Evolutionary conservation across 2,113 vertebrate species (phyloP), one percentile per base, ranked within the genome.

Genomic region (Oncorhynchus gorbuscha): DNA sequence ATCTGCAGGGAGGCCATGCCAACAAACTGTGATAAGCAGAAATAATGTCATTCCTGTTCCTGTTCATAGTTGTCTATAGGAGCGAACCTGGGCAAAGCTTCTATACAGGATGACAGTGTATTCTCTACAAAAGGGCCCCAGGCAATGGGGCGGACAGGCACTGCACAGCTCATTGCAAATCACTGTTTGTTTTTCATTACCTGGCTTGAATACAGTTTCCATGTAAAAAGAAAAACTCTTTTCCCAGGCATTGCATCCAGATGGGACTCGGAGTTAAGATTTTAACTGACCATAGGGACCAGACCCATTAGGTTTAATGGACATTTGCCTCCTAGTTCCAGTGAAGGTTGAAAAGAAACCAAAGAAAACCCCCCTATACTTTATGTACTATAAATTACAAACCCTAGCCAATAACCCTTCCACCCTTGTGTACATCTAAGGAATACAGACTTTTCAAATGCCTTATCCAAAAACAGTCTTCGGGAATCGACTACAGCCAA

Each of bases 111-210:
- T 79, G 79, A 84, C 84, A 81, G 69, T 18, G 83, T 78, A 73
- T 49, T 74, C 77, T 76, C 6, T 4, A 12, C 32, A 74, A 67
- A 82, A 73, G 20, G 73, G 81, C 73, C 78, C 45, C 24, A 9
- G 81, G 75, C 75, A 69, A 86, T 55, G 84, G 83, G 76, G 79
- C 73, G 28, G 83, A 79, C 67, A 80, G 75, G 12, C 70, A 72
- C 66, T 76, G 73, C 76, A 62, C 70, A 62, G 45, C 66, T 39
- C 71, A 79, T 76, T 82, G 83, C 73, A 70, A n/a, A 48, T 69
- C 73, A 45, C 9, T 45, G 73, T 77, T 84, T 82, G 76, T 86
- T 82, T 87, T 87, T 84, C 80, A 87, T 89, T 67, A 73, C 84
- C 74, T 55, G 51, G 51, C 51, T 80, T 75, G 79, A 78, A 45